Conservation (phyloP, 2,888 invertebrate genomes). For the Dicyrtoma fusca region DNA sequence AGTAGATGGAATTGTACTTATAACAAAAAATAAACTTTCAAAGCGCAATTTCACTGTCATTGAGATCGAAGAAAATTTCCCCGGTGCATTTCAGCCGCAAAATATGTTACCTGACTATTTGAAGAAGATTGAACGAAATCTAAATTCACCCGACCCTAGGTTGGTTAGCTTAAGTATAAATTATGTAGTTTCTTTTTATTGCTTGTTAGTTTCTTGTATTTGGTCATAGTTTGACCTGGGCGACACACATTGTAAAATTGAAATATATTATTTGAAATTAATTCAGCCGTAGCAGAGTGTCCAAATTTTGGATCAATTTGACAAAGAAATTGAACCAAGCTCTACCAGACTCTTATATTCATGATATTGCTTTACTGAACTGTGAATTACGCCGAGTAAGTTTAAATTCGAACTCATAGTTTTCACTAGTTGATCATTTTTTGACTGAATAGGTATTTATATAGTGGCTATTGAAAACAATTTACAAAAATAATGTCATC, state of each 20-base stretch:
- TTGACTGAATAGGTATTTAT: no score
- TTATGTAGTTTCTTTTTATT: background rate
- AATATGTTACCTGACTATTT: slow-evolving; percentile 41
- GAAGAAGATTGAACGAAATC: background rate
- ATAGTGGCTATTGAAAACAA: background rate
- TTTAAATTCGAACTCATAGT: no score
- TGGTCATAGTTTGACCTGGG: background rate
- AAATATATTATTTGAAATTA: no score
- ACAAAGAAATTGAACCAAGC: slow-evolving; percentile 46
- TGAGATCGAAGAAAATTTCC: slow-evolving; percentile 51
- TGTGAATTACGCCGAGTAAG: slow-evolving; percentile 41
- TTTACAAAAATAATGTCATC: slow-evolving; percentile 8
- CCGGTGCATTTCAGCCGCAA: slow-evolving; percentile 42
- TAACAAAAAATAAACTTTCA: slow-evolving; percentile 41
- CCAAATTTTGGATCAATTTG: slow-evolving; percentile 47
- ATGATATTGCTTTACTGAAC: slow-evolving; percentile 51
- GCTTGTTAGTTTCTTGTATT: background rate
- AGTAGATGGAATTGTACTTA: slow-evolving; percentile 48
- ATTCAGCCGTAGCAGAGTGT: slow-evolving; percentile 28
- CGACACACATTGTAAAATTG: no score
- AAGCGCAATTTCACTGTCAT: slow-evolving; percentile 49
- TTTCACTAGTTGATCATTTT: background rate
- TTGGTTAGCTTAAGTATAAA: background rate
- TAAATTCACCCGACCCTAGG: background rate
- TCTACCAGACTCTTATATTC: slow-evolving; percentile 41